Evolutionary conservation across 2,113 vertebrate genomes (phyloP), one percentile per base, ranked within the genome.

Genomic region (Eleginops maclovinus): DNA sequence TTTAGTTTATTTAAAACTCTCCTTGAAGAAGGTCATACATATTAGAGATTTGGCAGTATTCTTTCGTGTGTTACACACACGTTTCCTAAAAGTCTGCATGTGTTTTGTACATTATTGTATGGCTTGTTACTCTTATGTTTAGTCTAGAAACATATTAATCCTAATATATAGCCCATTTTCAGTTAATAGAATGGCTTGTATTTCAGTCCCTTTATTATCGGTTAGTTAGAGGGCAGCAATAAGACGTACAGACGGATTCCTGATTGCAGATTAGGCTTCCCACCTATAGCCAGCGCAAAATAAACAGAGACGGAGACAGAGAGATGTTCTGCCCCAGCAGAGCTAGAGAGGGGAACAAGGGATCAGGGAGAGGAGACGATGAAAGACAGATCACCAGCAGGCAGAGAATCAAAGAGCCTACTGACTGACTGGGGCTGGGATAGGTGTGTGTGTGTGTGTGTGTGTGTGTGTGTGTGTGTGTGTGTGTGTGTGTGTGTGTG

Each of bases 331-430:
- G 87, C 79, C 69, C 78, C 81, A 59, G 82, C 70, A 71, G 72
- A 88, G 73, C 66, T 81, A 74, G 82, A 81, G 84, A 88, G 79
- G 80, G 79, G 83, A 91, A 82, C 75, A 79, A 83, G 87, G 86
- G 91, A 90, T 93, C 82, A 89, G 88, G 79, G 61, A 83, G 84
- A 91, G 79, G 59, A 83, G 75, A 88, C 65, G 88, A 93, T 94
- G 93, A 95, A 90, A 94, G 94, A 93, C 90, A 46, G 82, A 91
- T 89, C 84, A 90, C 89, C 75, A 71, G 82, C 83, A 91, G 91
- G 86, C 86, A 88, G 79, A 71, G 81, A 93, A 92, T 93, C 92
- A 93, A 93, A 94, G 91, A 64, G 81, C 19, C 72, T 56, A 76
- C 79, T 87, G 90, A 89, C 82, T 86, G 82, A 88, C 84, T 86